Evolutionary conservation across 2,888 invertebrate genomes (phyloP).

Genomic region (Cyaniris semiargus): DNA sequence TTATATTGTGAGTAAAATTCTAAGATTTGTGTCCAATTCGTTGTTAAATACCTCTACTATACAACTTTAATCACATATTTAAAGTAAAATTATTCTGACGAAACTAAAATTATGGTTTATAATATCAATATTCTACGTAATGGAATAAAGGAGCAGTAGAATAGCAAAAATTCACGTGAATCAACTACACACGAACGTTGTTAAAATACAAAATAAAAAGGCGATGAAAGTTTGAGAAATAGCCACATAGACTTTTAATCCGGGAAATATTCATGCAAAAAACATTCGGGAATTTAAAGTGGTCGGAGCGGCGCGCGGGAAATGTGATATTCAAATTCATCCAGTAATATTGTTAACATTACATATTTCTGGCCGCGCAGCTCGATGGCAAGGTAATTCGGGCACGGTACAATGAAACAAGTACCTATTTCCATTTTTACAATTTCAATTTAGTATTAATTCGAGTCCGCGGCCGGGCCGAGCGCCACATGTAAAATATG

Average conservation of each 20-base stretch:
- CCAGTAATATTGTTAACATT: conserved; percentile 66
- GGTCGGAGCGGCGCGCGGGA: conserved; percentile 25
- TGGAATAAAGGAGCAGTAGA: not conserved
- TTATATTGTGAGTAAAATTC: not conserved
- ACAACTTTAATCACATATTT: not conserved
- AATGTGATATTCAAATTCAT: conserved; percentile 46
- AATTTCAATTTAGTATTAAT: conserved; percentile 81
- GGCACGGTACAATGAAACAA: conserved; percentile 70
- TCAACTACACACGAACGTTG: conserved; percentile 7
- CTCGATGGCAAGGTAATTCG: conserved; percentile 54
- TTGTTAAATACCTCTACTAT: too few relatives aligned
- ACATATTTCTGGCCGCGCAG: conserved; percentile 62
- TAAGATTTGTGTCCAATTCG: too few relatives aligned
- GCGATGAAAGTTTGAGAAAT: conserved; percentile 29
- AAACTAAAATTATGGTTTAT: not conserved
- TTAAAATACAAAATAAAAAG: conserved; percentile 19
- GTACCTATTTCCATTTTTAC: conserved; percentile 76
- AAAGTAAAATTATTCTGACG: not conserved
- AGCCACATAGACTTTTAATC: conserved; percentile 29
- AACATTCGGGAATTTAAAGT: conserved; percentile 31
- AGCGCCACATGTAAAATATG: conserved; percentile 81
- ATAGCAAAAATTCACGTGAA: conserved; percentile 16
- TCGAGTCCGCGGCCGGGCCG: conserved; percentile 73
- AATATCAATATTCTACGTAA: not conserved
- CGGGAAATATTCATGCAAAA: conserved; percentile 31